Base-by-base conservation (phyloP, 2,797 vertebrate genomes). In the Lacerta bilineata region DNA sequence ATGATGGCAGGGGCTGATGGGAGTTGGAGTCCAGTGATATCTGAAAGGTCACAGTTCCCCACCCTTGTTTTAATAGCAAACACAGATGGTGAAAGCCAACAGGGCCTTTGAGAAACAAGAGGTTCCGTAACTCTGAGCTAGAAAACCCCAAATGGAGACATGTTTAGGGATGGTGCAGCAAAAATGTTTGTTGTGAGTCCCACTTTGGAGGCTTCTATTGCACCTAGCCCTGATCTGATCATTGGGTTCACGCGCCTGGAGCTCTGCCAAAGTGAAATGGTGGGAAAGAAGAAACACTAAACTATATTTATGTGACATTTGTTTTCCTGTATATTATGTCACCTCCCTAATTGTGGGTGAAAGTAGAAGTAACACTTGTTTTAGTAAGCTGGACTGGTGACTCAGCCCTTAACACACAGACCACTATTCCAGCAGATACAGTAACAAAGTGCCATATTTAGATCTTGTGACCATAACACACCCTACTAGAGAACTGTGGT, bases 371-470 rank as follows among this genome's bases (percentile, higher is more conserved):
- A 90, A 94, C 94, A 85, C 36, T 78, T 93, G 90, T 84, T 95
- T 95, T 93, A 85, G 92, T 92, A 91, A 95, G 90, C 89, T 90
- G 0, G 89, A 25, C 79, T 5, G 1, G 84, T 96, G 96, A 96
- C 78, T 96, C 96, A 96, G 93, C 64, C 90, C 46, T 79, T 94
- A 91, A 95, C 93, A 95, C 94, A 94, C 85, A 92, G 91, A 91
- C 90, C 0, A 72, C 92, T 92, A 91, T 94, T 86, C 85, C 87
- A 0, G 41, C 87, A 93, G 81, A 90, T 94, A 94, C 93, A 95
- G 95, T 95, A 94, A 94, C 91, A 90, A 0, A 2, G 91, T 88
- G 91, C 95, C 90, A 39, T 94, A 94, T 94, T 96, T 96, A 96
- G 94, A 90, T 74, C 80, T 90, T 93, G 91, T 95, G 94, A 94